phyloP scores from a whole-genome alignment of 2,113 vertebrate genomes.

The Cichladusa arquata region DNA sequence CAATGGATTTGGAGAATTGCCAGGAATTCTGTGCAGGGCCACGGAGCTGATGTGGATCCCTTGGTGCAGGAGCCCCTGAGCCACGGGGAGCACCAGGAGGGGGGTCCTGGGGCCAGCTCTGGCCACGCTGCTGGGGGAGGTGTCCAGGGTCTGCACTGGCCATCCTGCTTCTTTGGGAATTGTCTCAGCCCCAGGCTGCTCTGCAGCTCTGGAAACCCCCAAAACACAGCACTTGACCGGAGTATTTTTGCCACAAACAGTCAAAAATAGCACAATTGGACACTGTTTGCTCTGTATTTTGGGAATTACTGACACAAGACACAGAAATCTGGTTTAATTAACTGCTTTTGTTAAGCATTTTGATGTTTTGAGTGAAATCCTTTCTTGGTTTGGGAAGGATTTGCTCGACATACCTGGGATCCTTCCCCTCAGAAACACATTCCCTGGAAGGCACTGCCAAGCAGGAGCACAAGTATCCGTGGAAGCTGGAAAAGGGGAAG shows the following conservation, averaged over 20 bases:
- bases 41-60: not conserved
- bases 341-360: not conserved
- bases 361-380: not conserved
- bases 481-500: accelerated
- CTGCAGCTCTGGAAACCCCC: not conserved
- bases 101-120: accelerated
- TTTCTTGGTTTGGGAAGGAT: not conserved
- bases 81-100: not conserved
- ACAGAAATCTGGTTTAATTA: not conserved
- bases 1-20: not conserved
- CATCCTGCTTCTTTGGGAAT: accelerated
- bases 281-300: not conserved
- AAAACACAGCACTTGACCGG: not conserved
- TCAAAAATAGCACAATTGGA: not conserved
- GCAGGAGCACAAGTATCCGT: accelerated
- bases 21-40: not conserved
- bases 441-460: not conserved
- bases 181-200: not conserved
- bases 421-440: not conserved
- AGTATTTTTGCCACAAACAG: not conserved
- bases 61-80: not conserved
- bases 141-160: accelerated
- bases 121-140: not conserved
- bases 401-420: not conserved
- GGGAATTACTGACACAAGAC: not conserved